These are phyloP conservation scores for Celastrina argiolus DNA, from an alignment of 2,888 invertebrate genomes.

Conservation along the genomic window DNA sequence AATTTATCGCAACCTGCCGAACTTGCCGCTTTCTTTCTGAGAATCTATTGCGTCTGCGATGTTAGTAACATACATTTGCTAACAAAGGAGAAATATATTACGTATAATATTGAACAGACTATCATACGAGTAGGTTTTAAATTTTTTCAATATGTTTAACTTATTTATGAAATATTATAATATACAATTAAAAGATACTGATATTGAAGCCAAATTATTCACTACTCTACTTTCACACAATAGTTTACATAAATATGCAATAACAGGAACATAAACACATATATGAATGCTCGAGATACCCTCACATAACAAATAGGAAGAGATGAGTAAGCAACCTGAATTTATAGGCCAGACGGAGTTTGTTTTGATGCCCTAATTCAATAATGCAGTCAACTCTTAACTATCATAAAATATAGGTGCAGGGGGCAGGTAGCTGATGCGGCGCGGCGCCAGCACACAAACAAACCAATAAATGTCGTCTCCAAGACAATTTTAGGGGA, in stretches of 20 bases:
- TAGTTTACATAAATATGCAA: no score
- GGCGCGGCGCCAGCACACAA: constrained; percentile 54
- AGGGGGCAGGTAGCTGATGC: constrained; percentile 51
- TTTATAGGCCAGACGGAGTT: constrained; percentile 4
- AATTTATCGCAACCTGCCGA: constrained; percentile 71
- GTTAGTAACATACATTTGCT: constrained; percentile 4
- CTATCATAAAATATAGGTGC: constrained; percentile 32
- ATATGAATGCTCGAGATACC: neutral
- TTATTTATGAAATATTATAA: neutral
- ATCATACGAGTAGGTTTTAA: no score
- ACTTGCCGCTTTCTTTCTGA: constrained; percentile 63
- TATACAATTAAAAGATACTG: no score
- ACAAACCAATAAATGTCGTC: constrained; percentile 67
- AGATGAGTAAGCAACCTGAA: neutral
- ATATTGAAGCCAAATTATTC: no score
- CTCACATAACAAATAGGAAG: constrained; percentile 5
- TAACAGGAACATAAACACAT: no score
- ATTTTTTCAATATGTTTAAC: no score
- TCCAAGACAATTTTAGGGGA: constrained; percentile 52
- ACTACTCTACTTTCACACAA: no score
- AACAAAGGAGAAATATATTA: constrained; percentile 21
- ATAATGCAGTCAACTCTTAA: constrained; percentile 29
- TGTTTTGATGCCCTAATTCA: constrained; percentile 17
- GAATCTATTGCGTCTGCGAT: constrained; percentile 38
- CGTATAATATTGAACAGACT: neutral